Evolutionary conservation across 2,888 invertebrate genomes (phyloP).

Genomic region (Diarsia dahlii): DNA sequence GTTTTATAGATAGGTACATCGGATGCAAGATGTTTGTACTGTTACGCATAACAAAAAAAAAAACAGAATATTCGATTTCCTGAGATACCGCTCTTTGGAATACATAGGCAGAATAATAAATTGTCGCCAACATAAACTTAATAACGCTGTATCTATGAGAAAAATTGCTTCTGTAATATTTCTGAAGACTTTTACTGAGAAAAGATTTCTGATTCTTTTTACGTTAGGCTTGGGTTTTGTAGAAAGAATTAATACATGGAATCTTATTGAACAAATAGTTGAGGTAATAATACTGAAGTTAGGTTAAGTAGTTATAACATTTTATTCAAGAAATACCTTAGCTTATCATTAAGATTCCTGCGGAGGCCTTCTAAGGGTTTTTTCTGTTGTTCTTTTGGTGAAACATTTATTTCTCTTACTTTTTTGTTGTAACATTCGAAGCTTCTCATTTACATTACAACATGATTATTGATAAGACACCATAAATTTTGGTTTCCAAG

Average conservation of each 20-base stretch:
- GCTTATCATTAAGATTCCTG: background rate
- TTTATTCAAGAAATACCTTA: background rate
- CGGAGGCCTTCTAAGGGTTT: background rate
- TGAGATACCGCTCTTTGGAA: background rate
- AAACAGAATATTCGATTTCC: background rate
- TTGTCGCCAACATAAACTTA: slow-evolving; percentile 63
- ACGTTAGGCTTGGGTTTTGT: background rate
- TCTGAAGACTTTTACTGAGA: slow-evolving; percentile 25
- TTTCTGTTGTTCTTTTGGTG: background rate
- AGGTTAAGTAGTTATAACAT: background rate
- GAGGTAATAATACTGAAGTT: background rate
- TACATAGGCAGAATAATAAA: slow-evolving; percentile 51
- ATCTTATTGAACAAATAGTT: background rate
- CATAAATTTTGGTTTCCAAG: too few relatives aligned
- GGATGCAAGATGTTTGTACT: background rate
- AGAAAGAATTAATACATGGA: slow-evolving; percentile 4
- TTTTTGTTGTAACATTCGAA: too few relatives aligned
- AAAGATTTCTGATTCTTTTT: slow-evolving; percentile 39
- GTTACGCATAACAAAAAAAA: background rate
- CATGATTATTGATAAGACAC: too few relatives aligned
- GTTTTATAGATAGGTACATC: background rate
- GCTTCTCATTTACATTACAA: too few relatives aligned
- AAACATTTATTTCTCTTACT: background rate
- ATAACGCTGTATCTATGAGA: slow-evolving; percentile 60
- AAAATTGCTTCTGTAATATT: slow-evolving; percentile 53